Evolutionary conservation across 2,888 invertebrate genomes (phyloP).

Genomic region (Cryptocheilus praepositus): DNA sequence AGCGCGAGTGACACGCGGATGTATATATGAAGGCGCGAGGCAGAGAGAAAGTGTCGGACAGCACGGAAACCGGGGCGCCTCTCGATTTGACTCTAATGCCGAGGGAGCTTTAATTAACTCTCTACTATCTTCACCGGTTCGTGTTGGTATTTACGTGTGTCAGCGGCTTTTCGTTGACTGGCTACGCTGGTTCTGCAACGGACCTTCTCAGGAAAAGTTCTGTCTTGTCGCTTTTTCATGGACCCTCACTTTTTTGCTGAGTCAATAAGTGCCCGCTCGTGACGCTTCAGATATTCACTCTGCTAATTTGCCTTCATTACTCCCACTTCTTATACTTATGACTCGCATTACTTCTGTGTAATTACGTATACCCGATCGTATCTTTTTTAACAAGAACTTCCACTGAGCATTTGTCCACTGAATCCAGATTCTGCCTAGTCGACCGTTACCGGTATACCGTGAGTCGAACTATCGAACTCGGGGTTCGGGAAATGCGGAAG

Average conservation of each 20-base stretch:
- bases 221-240: constrained; percentile 13
- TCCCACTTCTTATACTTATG: no score
- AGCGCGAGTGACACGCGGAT: constrained; percentile 28
- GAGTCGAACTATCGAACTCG: no score
- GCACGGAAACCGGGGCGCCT: constrained; percentile 27
- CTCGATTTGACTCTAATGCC: constrained; percentile 64
- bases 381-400: no score
- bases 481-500: no score
- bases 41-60: constrained; percentile 15
- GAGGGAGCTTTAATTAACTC: constrained; percentile 64
- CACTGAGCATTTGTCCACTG: no score
- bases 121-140: constrained; percentile 57
- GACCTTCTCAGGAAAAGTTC: constrained; percentile 46
- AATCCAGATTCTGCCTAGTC: no score
- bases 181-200: constrained; percentile 15
- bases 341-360: neutral
- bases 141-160: constrained; percentile 65
- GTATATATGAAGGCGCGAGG: constrained; percentile 26
- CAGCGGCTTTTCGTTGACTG: constrained; percentile 54
- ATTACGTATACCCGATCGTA: no score
- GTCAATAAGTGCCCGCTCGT: neutral
- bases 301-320: neutral
- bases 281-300: neutral
- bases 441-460: no score
- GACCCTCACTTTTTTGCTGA: neutral